A percentile compares a stretch with the other conserved stretches of the same genome.
Conservation (phyloP, 2,797 vertebrate species). For the Tamandua tetradactyla region DNA sequence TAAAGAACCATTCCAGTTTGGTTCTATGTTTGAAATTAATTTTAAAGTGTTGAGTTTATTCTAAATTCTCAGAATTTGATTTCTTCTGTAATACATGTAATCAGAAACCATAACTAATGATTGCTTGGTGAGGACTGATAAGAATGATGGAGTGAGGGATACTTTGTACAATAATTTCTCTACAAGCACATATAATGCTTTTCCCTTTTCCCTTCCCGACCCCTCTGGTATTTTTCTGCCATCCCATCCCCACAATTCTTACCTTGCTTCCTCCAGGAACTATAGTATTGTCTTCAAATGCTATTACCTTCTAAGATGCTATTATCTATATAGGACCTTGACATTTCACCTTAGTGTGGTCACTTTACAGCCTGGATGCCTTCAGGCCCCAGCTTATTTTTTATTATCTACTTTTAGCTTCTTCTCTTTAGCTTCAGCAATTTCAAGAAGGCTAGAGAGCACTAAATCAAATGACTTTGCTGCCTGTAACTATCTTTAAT, state of each 20-base stretch:
- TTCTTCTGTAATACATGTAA: neutral
- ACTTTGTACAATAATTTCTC: neutral
- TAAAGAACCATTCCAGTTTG: neutral
- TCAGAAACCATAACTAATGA: neutral
- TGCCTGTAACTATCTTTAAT: neutral
- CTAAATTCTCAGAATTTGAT: accelerated
- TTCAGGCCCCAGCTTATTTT: neutral
- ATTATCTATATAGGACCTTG: too few species aligned
- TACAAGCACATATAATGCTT: accelerated
- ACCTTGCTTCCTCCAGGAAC: neutral
- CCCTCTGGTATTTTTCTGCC: neutral
- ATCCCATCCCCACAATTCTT: neutral
- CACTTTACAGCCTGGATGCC: too few species aligned
- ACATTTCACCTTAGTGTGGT: neutral
- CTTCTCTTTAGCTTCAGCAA: neutral
- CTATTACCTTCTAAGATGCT: too few species aligned
- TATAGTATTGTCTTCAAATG: accelerated
- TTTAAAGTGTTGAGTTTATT: neutral
- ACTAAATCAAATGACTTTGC: neutral
- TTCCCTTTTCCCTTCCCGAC: neutral
- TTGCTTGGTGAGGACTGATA: neutral
- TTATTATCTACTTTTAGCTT: neutral
- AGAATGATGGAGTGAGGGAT: neutral
- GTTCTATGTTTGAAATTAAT: neutral
- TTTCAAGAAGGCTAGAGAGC: neutral